Conservation (phyloP, 1,140 invertebrate genomes). For the Cryptotermes secundus region DNA sequence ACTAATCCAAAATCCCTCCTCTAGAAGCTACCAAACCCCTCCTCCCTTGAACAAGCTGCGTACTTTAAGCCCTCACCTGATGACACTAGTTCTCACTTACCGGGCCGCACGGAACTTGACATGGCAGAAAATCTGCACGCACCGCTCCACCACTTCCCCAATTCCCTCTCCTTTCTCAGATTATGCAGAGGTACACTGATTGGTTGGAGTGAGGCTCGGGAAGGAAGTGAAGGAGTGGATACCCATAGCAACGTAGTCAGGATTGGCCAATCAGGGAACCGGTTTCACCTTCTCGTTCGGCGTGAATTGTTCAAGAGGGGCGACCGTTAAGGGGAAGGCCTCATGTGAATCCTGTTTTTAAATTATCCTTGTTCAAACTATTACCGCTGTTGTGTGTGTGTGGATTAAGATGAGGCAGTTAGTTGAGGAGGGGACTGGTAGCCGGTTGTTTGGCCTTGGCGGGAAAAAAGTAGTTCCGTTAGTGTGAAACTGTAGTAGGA, state of each 20-base stretch:
- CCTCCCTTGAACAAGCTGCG: background rate
- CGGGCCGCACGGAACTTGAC: too few relatives aligned
- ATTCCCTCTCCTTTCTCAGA: background rate
- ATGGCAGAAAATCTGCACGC: conserved; percentile 16
- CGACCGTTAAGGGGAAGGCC: background rate
- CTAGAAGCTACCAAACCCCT: background rate
- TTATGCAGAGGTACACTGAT: background rate
- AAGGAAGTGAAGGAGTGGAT: conserved; percentile 12
- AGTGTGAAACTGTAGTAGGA: conserved; percentile 2
- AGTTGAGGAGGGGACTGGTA: background rate
- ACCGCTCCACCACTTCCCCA: background rate
- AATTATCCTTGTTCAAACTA: background rate
- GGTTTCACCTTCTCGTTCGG: conserved; percentile 11
- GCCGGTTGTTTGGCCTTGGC: background rate
- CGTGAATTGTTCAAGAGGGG: background rate
- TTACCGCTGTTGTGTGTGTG: too few relatives aligned
- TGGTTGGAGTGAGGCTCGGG: background rate
- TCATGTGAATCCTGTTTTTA: background rate
- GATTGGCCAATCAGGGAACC: conserved; percentile 23
- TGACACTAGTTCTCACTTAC: too few relatives aligned
- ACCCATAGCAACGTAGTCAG: conserved; percentile 26
- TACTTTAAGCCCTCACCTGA: background rate
- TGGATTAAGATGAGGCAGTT: too few relatives aligned
- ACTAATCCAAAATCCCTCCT: background rate
- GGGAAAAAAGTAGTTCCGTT: conserved; percentile 13